Conservation (phyloP, 2,113 vertebrate species). For the Nothobranchius furzeri region DNA sequence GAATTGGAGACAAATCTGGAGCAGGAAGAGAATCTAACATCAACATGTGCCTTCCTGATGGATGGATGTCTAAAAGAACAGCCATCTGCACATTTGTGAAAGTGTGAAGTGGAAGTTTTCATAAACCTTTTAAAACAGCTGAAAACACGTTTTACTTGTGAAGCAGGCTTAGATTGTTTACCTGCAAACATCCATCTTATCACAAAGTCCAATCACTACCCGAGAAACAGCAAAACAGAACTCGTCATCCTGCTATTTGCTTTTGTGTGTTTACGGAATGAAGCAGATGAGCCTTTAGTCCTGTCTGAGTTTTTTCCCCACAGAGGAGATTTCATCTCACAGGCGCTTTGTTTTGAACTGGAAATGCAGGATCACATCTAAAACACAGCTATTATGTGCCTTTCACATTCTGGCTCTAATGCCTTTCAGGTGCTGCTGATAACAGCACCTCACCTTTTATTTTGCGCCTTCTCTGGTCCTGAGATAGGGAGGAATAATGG, state of each 20-base stretch:
- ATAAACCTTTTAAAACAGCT: neutral
- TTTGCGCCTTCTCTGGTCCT: slow-evolving; percentile 34
- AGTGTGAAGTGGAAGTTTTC: neutral
- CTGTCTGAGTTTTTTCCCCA: slow-evolving; percentile 20
- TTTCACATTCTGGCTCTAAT: slow-evolving; percentile 14
- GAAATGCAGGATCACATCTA: slow-evolving; percentile 16
- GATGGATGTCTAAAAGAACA: no score
- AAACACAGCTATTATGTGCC: slow-evolving; percentile 32
- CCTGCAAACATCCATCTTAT: neutral
- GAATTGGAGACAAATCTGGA: no score
- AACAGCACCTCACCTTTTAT: slow-evolving; percentile 1
- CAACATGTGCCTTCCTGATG: neutral
- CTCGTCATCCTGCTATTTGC: slow-evolving; percentile 47
- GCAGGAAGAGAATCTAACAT: no score
- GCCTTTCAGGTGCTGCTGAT: slow-evolving; percentile 15
- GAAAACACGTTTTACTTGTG: slow-evolving; percentile 3
- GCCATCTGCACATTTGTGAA: neutral
- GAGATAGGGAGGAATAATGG: slow-evolving; percentile 10
- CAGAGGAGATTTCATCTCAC: neutral
- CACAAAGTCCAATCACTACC: slow-evolving; percentile 33
- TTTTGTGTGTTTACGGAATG: slow-evolving; percentile 13
- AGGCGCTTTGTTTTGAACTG: slow-evolving; percentile 38
- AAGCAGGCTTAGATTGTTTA: slow-evolving; percentile 5
- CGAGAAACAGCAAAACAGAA: slow-evolving; percentile 49
- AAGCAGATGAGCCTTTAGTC: slow-evolving; percentile 10